Conservation (phyloP, 2,113 vertebrate species). For the Plecotus auritus region DNA sequence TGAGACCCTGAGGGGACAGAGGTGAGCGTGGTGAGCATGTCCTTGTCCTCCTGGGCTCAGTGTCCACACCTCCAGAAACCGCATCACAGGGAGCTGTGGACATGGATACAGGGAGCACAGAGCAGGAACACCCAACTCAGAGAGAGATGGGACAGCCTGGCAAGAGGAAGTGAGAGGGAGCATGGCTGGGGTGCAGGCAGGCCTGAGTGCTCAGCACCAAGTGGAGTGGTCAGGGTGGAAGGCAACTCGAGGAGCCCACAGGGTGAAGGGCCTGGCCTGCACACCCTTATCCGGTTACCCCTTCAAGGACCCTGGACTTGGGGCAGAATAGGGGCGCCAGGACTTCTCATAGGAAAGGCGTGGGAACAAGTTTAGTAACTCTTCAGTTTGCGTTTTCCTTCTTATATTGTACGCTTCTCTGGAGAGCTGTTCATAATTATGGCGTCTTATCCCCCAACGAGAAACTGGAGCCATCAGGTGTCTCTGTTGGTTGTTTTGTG, state of each 20-base stretch:
- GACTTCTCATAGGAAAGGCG: background rate
- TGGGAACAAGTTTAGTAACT: background rate
- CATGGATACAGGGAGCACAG: background rate
- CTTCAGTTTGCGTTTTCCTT: background rate
- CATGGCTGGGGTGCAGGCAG: background rate
- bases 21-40: background rate
- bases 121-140: background rate
- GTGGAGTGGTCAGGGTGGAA: background rate
- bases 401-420: background rate
- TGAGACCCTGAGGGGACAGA: background rate
- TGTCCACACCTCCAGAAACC: background rate
- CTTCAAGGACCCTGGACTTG: background rate
- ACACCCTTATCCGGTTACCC: background rate
- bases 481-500: background rate
- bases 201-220: background rate
- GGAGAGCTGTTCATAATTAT: background rate
- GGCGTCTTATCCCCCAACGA: background rate
- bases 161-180: background rate
- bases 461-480: background rate
- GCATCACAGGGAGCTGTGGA: background rate
- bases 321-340: background rate
- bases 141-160: background rate
- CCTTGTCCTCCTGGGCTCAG: rapidly evolving
- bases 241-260: background rate
- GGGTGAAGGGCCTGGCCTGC: background rate